Conservation (phyloP, 2,113 vertebrate species). For the Nipponia nippon region DNA sequence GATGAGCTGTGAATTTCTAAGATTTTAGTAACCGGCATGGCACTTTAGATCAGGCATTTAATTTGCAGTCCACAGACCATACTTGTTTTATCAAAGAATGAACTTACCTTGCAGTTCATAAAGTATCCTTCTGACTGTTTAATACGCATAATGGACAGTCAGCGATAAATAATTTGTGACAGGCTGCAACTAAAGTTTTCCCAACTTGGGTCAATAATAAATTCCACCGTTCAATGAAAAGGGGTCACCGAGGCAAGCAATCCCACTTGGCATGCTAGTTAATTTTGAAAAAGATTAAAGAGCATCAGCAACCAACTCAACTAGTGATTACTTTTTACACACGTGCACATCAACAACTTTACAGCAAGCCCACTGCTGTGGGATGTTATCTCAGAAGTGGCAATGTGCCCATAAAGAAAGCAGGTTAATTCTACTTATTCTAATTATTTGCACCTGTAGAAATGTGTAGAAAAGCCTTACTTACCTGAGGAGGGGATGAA, state of each 20-base stretch:
- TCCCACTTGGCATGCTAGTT: neutral
- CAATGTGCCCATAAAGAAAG: neutral
- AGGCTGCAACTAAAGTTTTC: neutral
- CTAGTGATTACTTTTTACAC: neutral
- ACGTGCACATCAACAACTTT: neutral
- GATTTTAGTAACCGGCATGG: neutral
- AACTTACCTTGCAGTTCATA: neutral
- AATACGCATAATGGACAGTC: neutral
- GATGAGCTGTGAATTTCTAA: neutral
- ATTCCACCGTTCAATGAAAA: neutral
- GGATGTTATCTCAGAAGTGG: neutral
- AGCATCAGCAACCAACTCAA: neutral
- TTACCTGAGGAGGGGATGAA: slow-evolving; percentile 95
- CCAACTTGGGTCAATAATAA: neutral
- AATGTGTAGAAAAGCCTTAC: neutral
- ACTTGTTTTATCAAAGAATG: neutral
- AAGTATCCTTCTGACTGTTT: neutral
- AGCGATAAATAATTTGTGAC: neutral
- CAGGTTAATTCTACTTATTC: neutral
- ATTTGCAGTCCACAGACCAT: neutral
- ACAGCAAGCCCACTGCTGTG: neutral
- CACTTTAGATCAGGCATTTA: neutral
- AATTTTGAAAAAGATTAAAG: neutral
- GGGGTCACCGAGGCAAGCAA: neutral
- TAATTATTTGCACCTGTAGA: neutral